Base-by-base conservation (phyloP, 2,797 vertebrate genomes). In the Poeciliopsis gracilis region DNA sequence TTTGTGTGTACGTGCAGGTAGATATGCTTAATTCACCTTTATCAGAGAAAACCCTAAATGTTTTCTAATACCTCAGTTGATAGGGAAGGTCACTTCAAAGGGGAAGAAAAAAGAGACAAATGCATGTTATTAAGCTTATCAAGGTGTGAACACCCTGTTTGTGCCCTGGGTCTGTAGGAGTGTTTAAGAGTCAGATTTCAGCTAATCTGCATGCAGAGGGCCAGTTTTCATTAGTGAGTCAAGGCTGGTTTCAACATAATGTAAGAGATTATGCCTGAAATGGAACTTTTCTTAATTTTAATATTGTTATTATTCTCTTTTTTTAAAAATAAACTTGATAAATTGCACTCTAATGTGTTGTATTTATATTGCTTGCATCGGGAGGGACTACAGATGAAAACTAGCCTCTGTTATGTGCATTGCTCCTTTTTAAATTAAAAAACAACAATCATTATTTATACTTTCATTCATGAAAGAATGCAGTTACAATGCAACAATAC, bases 61-160 rank as follows among this genome's bases (percentile, higher is more conserved):
- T 81, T 86, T 82, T 85, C 74, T 51, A 84, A 91, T 87, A 87
- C 88, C 89, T 86, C 74, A 45, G 74, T 55, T 70, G 80, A 88
- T 70, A 55, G 83, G 85, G 85, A 90, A 90, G 91, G 90, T 92
- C 88, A 95, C 92, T 93, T 95, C 94, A 96, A 96, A 95, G 95
- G 82, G 95, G 80, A 53, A 77, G 18, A 78, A 73, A 78, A 1
- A 72, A 90, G 89, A 90, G 81, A 85, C 95, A 96, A 95, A 95
- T 96, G 95, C 88, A 88, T 86, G 95, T 91, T 95, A 94, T 96
- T 95, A 96, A 96, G 95, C 92, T 95, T 95, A 95, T 95, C 95
- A 95, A 95, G 94, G 94, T 95, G 95, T 95, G 95, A 96, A 95
- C 89, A 94, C 88, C 94, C 95, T 94, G 90, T 88, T 82, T 49